phyloP scores from a whole-genome alignment of 2,113 vertebrate genomes.

The Poeciliopsis prolifica region DNA sequence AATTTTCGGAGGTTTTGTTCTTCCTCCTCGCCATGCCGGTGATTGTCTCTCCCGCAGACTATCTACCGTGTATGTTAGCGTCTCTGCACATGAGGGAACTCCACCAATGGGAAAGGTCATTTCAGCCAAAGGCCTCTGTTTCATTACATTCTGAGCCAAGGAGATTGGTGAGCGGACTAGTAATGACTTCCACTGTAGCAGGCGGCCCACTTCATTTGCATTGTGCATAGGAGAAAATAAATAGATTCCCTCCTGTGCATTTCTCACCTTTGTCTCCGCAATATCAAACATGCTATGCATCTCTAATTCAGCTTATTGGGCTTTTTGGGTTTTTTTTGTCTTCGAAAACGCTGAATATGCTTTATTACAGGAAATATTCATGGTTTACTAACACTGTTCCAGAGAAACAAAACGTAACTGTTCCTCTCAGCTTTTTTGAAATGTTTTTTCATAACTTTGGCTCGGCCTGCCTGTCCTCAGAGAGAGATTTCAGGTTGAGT shows the following conservation, averaged over 20 bases:
- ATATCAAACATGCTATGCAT: slow-evolving; percentile 53
- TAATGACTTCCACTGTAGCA: slow-evolving; percentile 67
- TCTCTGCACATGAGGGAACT: slow-evolving; percentile 50
- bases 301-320: slow-evolving; percentile 26
- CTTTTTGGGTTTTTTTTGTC: not conserved
- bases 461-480: slow-evolving; percentile 20
- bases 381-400: slow-evolving; percentile 50
- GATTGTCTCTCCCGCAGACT: slow-evolving; percentile 32
- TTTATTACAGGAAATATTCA: slow-evolving; percentile 25
- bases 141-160: slow-evolving; percentile 73
- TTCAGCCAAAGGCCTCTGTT: slow-evolving; percentile 66
- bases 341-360: slow-evolving; percentile 21
- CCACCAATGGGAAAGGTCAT: slow-evolving; percentile 72
- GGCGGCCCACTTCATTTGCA: slow-evolving; percentile 58
- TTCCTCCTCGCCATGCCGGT: not conserved
- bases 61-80: slow-evolving; percentile 42
- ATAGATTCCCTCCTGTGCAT: slow-evolving; percentile 51
- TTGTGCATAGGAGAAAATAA: slow-evolving; percentile 61
- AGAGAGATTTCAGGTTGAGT: slow-evolving; percentile 36
- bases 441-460: slow-evolving; percentile 55
- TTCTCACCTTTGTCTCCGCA: slow-evolving; percentile 55
- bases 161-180: slow-evolving; percentile 65
- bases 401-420: slow-evolving; percentile 44
- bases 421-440: slow-evolving; percentile 25
- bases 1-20: slow-evolving; percentile 57